Evolutionary conservation across 2,888 invertebrate genomes (phyloP), one percentile per base, ranked within the genome.

Genomic region (Drosophila subsilvestris): DNA sequence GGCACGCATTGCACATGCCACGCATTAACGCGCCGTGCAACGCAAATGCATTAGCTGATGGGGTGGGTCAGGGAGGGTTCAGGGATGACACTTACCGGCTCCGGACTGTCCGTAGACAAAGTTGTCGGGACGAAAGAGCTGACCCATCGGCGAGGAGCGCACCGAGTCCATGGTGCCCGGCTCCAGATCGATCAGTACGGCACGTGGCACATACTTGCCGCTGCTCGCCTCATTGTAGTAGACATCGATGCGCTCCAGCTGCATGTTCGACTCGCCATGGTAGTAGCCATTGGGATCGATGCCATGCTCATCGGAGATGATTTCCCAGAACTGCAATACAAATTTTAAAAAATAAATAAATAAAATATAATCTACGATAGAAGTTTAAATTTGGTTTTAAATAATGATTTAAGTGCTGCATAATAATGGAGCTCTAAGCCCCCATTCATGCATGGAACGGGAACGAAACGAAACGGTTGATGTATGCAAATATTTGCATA

Each of bases 121-220:
- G 93, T 96, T 97, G 90, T 98, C 97, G 8, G 97, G 97, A 59
- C 96, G 93, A 93, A 97, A 97, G 71, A 97, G 93, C 88, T 95
- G 94, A 0, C 97, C 97, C 90, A 95, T 96, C 2, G 96, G 94
- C 44, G 96, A 95, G 49, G 96, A 95, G 78, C 97, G 93, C 83
- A 97, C 96, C 7, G 95, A 95, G 91, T 98, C 97, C 96, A 98
- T 96, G 17, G 97, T 97, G 6, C 97, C 97, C 0, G 97, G 96
- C 92, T 98, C 98, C 90, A 98, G 92, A 92, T 98, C 98, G 56
- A 97, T 96, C 73, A 97, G 93, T 32, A 97, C 94, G 0, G 97
- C 96, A 14, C 98, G 94, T 0, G 97, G 97, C 7, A 98, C 97
- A 92, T 95, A 98, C 90, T 95, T 95, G 92, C 93, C 93, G 67